Percentiles rank a stretch among this genome's conserved stretches.
Evolutionary conservation across 2,113 vertebrate species (phyloP).

Genomic region (Ceyx melanurus): DNA sequence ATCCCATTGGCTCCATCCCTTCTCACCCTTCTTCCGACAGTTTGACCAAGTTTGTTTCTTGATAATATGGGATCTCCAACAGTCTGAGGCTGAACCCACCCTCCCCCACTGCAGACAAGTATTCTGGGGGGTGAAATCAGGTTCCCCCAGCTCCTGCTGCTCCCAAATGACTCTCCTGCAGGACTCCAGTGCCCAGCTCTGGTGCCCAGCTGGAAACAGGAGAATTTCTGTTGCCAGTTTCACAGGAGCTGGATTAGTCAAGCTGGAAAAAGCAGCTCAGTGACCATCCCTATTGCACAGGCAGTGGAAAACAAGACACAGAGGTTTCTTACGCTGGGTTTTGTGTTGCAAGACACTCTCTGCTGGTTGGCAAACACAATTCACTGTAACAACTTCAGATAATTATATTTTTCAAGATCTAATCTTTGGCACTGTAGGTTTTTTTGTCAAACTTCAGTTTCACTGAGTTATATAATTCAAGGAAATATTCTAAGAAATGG

Average conservation of each 20-base stretch:
- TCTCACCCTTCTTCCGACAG: neutral
- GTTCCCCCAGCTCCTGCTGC: neutral
- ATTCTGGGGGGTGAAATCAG: neutral
- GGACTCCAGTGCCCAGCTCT: neutral
- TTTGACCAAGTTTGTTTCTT: neutral
- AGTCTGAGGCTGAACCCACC: neutral
- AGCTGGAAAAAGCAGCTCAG: slow-evolving; percentile 11
- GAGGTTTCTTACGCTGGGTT: neutral
- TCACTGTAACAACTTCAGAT: neutral
- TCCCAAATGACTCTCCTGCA: neutral
- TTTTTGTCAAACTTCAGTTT: neutral
- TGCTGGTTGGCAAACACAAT: neutral
- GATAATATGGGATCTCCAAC: neutral
- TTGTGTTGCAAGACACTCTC: neutral
- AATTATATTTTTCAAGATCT: neutral
- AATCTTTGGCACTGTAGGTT: neutral
- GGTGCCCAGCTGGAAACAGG: fast-evolving
- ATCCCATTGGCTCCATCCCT: neutral
- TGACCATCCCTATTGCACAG: neutral
- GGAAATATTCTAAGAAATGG: neutral
- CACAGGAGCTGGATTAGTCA: neutral
- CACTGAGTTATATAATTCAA: neutral
- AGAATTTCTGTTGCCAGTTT: neutral
- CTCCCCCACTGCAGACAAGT: neutral
- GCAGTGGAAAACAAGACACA: slow-evolving; percentile 34